phyloP scores from a whole-genome alignment of 1,140 invertebrate species.

The Ruditapes philippinarum region DNA sequence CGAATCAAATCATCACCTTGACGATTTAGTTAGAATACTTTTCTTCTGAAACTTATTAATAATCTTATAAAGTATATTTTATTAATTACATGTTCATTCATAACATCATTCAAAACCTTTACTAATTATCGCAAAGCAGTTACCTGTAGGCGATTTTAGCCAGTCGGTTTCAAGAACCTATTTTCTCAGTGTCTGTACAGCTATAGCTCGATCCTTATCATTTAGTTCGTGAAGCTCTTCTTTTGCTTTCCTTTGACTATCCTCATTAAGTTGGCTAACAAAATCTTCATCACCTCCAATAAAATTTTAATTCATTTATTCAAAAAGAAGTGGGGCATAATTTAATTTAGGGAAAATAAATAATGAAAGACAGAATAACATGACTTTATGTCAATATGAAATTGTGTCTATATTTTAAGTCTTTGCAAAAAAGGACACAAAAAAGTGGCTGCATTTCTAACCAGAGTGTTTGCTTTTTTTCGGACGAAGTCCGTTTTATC shows the following conservation, averaged over 20 bases:
- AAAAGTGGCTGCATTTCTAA: not conserved
- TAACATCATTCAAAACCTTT: not conserved
- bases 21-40: not conserved
- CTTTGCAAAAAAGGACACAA: not conserved
- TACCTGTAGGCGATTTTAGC: conserved; percentile 71
- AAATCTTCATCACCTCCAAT: not conserved
- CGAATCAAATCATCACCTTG: not conserved
- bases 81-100: not conserved
- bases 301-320: not conserved
- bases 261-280: conserved; percentile 46
- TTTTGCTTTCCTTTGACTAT: conserved; percentile 61
- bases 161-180: conserved; percentile 61
- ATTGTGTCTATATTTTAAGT: not conserved
- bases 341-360: not conserved
- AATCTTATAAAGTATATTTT: not conserved
- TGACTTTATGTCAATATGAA: not conserved
- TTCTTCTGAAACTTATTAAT: not conserved
- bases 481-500: no score
- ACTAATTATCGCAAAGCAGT: not conserved
- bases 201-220: conserved; percentile 67
- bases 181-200: conserved; percentile 63
- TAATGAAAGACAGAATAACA: no score
- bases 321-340: not conserved
- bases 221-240: no score
- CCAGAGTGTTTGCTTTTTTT: no score